Conservation (phyloP, 2,113 vertebrate genomes). For the Litocranius walleri region DNA sequence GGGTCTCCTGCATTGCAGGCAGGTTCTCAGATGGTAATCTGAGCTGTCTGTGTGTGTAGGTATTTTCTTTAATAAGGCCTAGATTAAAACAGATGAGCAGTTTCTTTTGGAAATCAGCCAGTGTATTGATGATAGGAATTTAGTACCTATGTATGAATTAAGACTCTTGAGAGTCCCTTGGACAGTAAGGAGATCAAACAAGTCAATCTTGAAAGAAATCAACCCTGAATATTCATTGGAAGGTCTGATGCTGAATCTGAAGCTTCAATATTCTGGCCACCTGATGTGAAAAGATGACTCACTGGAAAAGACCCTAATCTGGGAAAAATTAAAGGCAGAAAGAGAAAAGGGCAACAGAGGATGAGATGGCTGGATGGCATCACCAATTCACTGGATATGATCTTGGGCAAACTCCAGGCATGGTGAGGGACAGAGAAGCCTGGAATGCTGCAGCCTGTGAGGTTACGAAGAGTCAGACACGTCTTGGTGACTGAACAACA, state of each 20-base stretch:
- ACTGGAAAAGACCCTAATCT: background rate
- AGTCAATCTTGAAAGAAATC: background rate
- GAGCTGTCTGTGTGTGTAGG: background rate
- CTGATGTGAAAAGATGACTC: background rate
- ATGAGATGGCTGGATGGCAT: background rate
- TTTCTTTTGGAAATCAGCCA: background rate
- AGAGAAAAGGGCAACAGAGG: background rate
- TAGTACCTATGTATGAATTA: background rate
- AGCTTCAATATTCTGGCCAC: background rate
- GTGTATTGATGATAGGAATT: background rate
- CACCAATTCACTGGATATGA: background rate
- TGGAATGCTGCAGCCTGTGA: background rate
- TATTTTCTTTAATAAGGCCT: background rate
- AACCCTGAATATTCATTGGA: background rate
- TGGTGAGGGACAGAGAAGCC: background rate
- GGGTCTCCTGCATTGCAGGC: background rate
- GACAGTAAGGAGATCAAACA: background rate
- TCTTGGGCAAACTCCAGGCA: background rate
- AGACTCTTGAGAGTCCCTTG: background rate
- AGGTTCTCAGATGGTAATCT: background rate
- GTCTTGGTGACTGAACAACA: background rate
- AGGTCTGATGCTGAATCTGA: background rate
- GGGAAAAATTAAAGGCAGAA: background rate
- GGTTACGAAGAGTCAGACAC: background rate
- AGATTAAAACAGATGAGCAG: background rate